Conservation (phyloP, 2,113 vertebrate species). For the Laticauda colubrina region DNA sequence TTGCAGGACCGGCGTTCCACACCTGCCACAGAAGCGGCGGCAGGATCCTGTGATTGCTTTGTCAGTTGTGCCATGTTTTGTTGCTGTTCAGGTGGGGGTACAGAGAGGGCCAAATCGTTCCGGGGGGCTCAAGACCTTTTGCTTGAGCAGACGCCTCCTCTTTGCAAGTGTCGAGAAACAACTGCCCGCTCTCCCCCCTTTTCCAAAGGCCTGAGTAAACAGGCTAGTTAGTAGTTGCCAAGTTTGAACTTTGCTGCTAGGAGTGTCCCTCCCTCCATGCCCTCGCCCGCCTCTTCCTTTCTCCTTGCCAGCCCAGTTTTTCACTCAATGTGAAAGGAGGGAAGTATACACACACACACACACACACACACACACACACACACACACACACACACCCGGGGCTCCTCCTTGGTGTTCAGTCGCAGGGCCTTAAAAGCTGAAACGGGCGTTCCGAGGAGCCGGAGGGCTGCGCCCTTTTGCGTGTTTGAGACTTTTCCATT, state of each 20-base stretch:
- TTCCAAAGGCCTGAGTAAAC: not conserved
- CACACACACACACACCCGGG: no score
- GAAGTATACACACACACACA: no score
- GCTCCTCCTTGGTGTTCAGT: rapidly evolving
- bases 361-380: no score
- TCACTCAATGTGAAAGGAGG: not conserved
- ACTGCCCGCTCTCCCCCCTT: not conserved
- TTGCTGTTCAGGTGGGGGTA: not conserved
- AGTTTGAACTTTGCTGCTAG: not conserved
- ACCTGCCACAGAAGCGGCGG: not conserved
- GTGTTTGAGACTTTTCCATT: not conserved
- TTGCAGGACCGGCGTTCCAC: constrained; percentile 3
- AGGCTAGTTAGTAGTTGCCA: not conserved
- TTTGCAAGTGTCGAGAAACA: not conserved
- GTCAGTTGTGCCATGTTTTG: rapidly evolving
- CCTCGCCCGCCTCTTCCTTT: not conserved
- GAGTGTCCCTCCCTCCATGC: not conserved
- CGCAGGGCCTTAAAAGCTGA: not conserved
- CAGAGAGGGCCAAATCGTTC: no score
- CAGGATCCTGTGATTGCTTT: not conserved
- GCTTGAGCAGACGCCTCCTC: not conserved
- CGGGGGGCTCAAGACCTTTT: no score
- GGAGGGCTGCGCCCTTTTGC: no score
- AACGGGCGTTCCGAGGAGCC: not conserved
- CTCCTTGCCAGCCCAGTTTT: not conserved